Evolutionary conservation across 2,113 vertebrate species (phyloP).

Genomic region (Catagonus wagneri): DNA sequence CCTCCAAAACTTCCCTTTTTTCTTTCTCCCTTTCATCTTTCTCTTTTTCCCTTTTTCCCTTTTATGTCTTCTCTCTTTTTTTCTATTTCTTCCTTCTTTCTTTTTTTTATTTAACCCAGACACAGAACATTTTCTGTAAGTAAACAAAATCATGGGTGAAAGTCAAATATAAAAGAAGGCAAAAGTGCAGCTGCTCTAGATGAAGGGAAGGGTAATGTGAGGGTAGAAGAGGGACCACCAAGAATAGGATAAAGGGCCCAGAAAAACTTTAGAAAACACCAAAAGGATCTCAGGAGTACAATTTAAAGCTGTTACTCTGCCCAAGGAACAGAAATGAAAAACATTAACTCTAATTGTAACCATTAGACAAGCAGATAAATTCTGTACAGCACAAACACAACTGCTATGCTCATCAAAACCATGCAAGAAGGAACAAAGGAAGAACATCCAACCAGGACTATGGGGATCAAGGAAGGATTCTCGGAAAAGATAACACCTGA

Average conservation of each 20-base stretch:
- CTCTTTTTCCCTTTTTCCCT: not conserved
- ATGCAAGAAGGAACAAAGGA: not conserved
- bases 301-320: constrained; percentile 16
- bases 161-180: constrained; percentile 6
- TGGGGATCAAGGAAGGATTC: not conserved
- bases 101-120: not conserved
- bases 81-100: no score
- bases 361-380: not conserved
- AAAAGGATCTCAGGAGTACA: not conserved
- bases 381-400: constrained; percentile 1
- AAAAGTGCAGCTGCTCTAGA: not conserved
- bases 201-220: not conserved
- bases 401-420: not conserved
- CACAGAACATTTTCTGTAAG: constrained; percentile 34
- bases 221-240: not conserved
- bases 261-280: not conserved
- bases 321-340: constrained; percentile 41
- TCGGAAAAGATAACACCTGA: not conserved
- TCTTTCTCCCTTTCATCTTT: not conserved
- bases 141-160: constrained; percentile 26
- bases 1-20: not conserved
- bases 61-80: not conserved
- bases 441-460: not conserved
- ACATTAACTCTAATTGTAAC: constrained; percentile 21
- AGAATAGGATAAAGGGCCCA: not conserved